Percentiles rank a stretch among this genome's conserved stretches.
phyloP scores from a whole-genome alignment of 2,113 vertebrate species.

The Baryphthengus martii region DNA sequence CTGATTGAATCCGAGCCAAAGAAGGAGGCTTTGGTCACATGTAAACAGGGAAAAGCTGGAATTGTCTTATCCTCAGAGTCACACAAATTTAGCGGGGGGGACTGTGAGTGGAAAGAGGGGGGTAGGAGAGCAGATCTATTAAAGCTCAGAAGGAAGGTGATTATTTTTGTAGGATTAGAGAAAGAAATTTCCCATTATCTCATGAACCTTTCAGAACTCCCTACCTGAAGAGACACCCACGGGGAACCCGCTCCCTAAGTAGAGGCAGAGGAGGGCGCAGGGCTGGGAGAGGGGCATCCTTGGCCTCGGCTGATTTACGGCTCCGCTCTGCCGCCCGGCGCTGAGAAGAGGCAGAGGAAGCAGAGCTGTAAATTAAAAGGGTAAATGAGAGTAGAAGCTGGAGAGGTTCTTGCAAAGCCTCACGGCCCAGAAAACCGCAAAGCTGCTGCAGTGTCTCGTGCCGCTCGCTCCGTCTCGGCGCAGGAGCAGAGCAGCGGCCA shows the following conservation, averaged over 20 bases:
- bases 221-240: not conserved
- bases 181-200: not conserved
- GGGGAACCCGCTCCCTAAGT: not conserved
- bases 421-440: not conserved
- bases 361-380: not conserved
- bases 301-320: not conserved
- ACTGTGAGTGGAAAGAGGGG: not conserved
- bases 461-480: not conserved
- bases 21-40: not conserved
- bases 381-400: not conserved
- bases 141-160: not conserved
- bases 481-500: not conserved
- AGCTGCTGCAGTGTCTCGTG: not conserved
- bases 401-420: not conserved
- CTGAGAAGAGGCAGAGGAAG: not conserved
- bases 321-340: not conserved
- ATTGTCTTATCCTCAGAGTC: not conserved
- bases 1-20: not conserved
- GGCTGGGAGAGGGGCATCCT: not conserved
- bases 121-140: not conserved
- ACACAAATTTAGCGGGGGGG: not conserved
- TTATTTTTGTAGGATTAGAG: not conserved
- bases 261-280: rapidly evolving
- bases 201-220: not conserved
- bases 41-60: not conserved